Conservation (phyloP, 35 echinoderm and acorn worm genomes). For the Nesometra sesokonis region DNA sequence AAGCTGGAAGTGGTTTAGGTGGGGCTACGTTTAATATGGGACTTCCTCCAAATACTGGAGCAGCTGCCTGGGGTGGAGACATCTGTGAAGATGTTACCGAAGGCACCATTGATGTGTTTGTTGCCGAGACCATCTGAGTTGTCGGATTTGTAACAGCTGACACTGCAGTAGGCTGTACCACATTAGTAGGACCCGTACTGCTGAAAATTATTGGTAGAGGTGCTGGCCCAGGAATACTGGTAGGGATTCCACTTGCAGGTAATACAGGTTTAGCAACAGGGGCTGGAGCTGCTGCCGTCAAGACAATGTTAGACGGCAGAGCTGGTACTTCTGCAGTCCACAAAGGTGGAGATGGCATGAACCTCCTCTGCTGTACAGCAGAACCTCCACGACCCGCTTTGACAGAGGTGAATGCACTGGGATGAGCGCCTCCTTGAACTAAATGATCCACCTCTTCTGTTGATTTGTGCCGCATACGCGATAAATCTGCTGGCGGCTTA, state of each 20-base stretch:
- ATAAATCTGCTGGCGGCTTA: not conserved
- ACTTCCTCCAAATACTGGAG: not conserved
- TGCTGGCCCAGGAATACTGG: not conserved
- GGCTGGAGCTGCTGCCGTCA: constrained; percentile 48
- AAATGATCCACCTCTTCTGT: not conserved
- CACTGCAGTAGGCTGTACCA: not conserved
- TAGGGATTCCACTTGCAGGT: not conserved
- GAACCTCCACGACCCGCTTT: not conserved
- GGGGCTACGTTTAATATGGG: not conserved
- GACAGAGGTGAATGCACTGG: not conserved
- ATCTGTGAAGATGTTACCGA: constrained; percentile 13
- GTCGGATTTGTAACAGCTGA: not conserved
- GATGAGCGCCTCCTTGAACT: not conserved
- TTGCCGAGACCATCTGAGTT: not conserved
- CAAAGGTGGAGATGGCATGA: constrained; percentile 71
- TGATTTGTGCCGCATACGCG: not conserved
- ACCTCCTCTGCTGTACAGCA: constrained; percentile 10
- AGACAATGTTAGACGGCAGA: constrained; percentile 65
- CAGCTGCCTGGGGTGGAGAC: not conserved
- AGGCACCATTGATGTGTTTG: constrained; percentile 4
- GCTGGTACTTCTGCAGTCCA: constrained; percentile 70
- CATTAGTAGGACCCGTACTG: not conserved
- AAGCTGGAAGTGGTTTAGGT: not conserved
- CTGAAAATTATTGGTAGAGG: constrained; percentile 1
- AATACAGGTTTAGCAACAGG: constrained; percentile 18